Percentiles rank a stretch among this genome's conserved stretches.
Conservation (phyloP, 2,113 vertebrate genomes). For the Ovis canadensis region DNA sequence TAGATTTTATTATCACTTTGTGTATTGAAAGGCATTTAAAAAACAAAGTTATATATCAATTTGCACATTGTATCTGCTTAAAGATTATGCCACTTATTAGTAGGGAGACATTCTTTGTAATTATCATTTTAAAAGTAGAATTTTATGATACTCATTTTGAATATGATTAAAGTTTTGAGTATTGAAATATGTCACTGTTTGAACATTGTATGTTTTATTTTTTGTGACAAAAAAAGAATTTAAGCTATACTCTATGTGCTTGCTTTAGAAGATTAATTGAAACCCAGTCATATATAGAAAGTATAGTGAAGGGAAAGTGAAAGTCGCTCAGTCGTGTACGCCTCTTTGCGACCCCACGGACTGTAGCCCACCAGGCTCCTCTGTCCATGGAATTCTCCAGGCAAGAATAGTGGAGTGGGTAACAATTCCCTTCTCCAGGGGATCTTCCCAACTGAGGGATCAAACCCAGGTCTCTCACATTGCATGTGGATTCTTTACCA, state of each 20-base stretch:
- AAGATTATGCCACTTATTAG: background rate
- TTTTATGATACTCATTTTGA: background rate
- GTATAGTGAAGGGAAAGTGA: background rate
- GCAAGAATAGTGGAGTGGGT: background rate
- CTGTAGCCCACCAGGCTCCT: background rate
- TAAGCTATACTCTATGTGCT: background rate
- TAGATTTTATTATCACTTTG: background rate
- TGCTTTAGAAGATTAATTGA: constrained; percentile 11
- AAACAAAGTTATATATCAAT: background rate
- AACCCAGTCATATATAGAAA: background rate
- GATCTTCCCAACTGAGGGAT: background rate
- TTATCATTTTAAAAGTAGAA: background rate
- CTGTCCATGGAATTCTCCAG: background rate
- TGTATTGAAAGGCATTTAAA: background rate
- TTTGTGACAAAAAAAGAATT: background rate
- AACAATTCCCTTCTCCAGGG: background rate
- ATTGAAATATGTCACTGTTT: background rate
- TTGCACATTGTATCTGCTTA: constrained; percentile 8
- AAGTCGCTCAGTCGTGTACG: background rate
- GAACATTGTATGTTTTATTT: background rate
- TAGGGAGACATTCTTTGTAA: background rate
- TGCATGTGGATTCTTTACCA: background rate
- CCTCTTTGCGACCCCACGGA: background rate
- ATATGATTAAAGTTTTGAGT: background rate
- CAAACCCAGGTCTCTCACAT: background rate